These are phyloP conservation scores for Anisognathus igniventris DNA, from an alignment of 2,797 vertebrate species.

Conservation along the genomic window DNA sequence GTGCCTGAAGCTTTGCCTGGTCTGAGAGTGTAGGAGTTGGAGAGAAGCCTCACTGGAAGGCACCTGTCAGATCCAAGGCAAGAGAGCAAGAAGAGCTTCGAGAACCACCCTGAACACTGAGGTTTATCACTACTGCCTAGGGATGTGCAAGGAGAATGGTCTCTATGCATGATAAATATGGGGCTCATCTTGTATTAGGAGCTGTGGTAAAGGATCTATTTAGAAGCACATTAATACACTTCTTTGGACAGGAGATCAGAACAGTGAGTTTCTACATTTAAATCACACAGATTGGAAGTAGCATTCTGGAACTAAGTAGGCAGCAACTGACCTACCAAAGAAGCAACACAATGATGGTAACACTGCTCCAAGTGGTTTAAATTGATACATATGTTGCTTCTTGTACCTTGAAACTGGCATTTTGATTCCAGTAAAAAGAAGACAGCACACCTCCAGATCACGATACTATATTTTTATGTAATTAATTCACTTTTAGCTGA, in stretches of 20 bases:
- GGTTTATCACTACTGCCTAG: neutral
- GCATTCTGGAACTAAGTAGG: neutral
- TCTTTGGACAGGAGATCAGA: neutral
- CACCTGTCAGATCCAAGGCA: neutral
- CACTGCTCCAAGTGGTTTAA: neutral
- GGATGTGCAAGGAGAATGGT: neutral
- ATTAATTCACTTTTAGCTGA: neutral
- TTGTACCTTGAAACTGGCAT: neutral
- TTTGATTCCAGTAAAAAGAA: neutral
- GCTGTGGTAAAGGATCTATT: neutral
- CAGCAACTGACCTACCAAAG: neutral
- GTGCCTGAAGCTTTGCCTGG: neutral
- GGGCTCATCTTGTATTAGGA: neutral
- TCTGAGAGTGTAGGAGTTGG: neutral
- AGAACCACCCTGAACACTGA: neutral
- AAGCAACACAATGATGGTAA: neutral
- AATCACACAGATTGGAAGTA: neutral
- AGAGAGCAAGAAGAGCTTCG: neutral
- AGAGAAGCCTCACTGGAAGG: neutral
- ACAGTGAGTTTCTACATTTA: neutral
- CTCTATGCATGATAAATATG: rapidly evolving
- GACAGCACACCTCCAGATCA: neutral
- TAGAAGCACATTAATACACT: neutral
- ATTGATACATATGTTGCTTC: neutral
- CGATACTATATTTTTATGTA: neutral